Evolutionary conservation across 2,888 invertebrate species (phyloP), one percentile per base, ranked within the genome.

Genomic region (Terebella lapidaria): DNA sequence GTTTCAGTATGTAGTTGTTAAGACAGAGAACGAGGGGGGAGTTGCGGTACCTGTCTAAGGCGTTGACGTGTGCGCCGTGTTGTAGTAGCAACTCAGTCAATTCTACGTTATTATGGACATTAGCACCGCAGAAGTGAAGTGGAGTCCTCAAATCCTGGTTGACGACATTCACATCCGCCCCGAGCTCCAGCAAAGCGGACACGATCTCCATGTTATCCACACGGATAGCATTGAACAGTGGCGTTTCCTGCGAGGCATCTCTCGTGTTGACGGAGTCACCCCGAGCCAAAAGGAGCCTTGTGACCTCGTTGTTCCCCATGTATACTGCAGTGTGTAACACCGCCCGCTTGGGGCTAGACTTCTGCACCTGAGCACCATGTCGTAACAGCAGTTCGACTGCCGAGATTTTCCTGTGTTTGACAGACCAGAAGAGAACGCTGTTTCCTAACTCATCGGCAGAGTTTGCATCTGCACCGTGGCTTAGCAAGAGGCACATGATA

Each of bases 251-350:
- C 53, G 28, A 18, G 1, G 26, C 53, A 22, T 53, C 53, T 5
- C 15, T 15, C 1, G 53, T 28, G 1, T 53, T 53, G 4, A 53
- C 28, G 15, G 26, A 22, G 28, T 26, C 53, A 3, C 53, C 53
- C 2, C 28, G 22, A 15, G 15, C 25, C 24, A 46, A 25, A 24
- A 56, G 27, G 26, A 46, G 18, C 15, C 22, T n/a, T 5, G 28
- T 25, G 27, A 57, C 22, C 51, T 5, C 22, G n/a, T 18, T 27
- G 28, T n/a, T 49, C 26, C 35, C 42, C 51, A 53, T n/a, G n/a
- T n/a, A n/a, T n/a, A n/a, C 58, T n/a, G 15, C 58, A 24, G 35
- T 30, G 25, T 35, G 58, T 25, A 58, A 10, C 35, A 58, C 25
- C 5, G 22, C 18, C 29, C 26, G 29, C 24, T 42, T 22, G 15